Evolutionary conservation across 1,140 invertebrate genomes (phyloP).

Genomic region (Nymphalis io): DNA sequence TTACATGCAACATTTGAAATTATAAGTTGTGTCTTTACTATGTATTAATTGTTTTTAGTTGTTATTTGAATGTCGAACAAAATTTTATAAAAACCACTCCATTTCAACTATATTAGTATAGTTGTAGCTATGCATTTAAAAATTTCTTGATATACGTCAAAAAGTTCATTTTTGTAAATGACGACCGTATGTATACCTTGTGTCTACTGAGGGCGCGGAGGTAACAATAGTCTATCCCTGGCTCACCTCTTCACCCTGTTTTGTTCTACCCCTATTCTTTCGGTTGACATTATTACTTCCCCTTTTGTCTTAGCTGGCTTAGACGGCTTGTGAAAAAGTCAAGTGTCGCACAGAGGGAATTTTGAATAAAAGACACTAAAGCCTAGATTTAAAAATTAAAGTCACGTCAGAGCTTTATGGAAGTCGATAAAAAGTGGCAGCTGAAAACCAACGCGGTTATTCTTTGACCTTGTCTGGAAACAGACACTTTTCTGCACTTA

Average conservation of each 20-base stretch:
- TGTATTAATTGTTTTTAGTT: too few species aligned
- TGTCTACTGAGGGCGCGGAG: slow-evolving; percentile 12
- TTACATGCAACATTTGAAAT: too few species aligned
- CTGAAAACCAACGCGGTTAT: slow-evolving; percentile 48
- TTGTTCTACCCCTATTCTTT: slow-evolving; percentile 67
- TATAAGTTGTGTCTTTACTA: too few species aligned
- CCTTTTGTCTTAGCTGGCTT: slow-evolving; percentile 55
- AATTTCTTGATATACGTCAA: neutral
- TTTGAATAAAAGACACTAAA: slow-evolving; percentile 42
- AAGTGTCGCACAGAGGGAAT: slow-evolving; percentile 39
- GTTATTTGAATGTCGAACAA: too few species aligned
- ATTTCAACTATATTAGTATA: neutral
- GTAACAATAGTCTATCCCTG: slow-evolving; percentile 60
- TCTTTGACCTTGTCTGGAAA: slow-evolving; percentile 47
- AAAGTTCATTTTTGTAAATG: slow-evolving; percentile 11
- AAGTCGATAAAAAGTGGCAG: slow-evolving; percentile 49
- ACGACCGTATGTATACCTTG: slow-evolving; percentile 10
- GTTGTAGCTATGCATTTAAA: too few species aligned
- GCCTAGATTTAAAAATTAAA: slow-evolving; percentile 42
- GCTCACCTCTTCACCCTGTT: slow-evolving; percentile 60
- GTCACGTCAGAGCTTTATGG: slow-evolving; percentile 24
- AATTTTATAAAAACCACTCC: neutral
- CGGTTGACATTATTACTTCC: slow-evolving; percentile 64
- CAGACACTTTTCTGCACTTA: slow-evolving; percentile 64
- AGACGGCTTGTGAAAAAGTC: slow-evolving; percentile 48